These are phyloP conservation scores for Corythucha ciliata DNA, from an alignment of 2,888 invertebrate species.

Conservation along the genomic window DNA sequence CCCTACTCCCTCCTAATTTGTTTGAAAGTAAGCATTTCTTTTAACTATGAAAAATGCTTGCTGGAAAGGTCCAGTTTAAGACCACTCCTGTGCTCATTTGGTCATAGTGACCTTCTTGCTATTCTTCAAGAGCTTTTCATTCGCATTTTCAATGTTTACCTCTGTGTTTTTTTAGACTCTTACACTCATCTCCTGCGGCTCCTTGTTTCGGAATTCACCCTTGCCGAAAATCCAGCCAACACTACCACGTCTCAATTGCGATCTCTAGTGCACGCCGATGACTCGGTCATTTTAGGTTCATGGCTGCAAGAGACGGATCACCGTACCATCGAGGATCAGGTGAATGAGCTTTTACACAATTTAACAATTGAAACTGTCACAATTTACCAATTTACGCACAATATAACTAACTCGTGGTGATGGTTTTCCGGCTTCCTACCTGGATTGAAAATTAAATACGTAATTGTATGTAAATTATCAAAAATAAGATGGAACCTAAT, in stretches of 20 bases:
- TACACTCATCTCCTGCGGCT: conserved; percentile 82
- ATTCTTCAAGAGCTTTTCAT: not conserved
- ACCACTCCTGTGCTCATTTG: no score
- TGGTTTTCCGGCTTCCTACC: not conserved
- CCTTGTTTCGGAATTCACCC: conserved; percentile 88
- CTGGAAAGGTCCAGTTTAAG: not conserved
- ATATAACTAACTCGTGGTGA: not conserved
- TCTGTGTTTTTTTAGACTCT: conserved; percentile 46
- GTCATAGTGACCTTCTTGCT: not conserved
- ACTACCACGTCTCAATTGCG: conserved; percentile 77
- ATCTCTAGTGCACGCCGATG: conserved; percentile 76
- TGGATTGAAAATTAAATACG: not conserved
- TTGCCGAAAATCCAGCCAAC: conserved; percentile 86
- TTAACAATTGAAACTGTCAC: not conserved
- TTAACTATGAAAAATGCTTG: not conserved
- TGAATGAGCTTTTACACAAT: conserved; percentile 39
- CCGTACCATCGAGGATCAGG: conserved; percentile 94
- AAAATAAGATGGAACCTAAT: conserved; percentile 67
- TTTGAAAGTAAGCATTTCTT: conserved; percentile 55
- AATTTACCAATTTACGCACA: no score
- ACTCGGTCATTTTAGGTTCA: conserved; percentile 84
- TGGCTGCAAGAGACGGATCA: conserved; percentile 96
- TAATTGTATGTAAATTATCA: conserved; percentile 6
- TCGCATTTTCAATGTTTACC: not conserved
- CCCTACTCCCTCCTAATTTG: conserved; percentile 64